Evolutionary conservation across 1,140 invertebrate genomes (phyloP).

Genomic region (Venturia canescens): DNA sequence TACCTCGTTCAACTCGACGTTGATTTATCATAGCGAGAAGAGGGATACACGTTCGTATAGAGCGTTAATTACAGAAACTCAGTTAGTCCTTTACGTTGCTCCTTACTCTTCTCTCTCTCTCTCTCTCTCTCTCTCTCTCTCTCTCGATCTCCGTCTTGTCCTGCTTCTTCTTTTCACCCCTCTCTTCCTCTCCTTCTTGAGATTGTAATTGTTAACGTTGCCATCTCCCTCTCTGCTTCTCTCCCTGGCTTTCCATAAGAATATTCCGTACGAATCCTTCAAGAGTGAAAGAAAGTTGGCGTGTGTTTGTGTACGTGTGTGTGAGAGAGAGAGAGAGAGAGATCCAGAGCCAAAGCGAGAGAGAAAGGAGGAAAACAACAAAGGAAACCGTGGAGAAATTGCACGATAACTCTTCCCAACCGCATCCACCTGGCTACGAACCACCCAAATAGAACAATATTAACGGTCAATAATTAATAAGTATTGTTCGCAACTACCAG

Average conservation of each 20-base stretch:
- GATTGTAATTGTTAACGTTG: slow-evolving; percentile 45
- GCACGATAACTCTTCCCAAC: slow-evolving; percentile 43
- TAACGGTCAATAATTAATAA: slow-evolving; percentile 45
- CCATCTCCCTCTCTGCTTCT: slow-evolving; percentile 2
- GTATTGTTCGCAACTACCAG: slow-evolving; percentile 20
- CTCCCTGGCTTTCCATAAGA: not conserved
- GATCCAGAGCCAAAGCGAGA: not conserved
- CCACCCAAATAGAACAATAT: slow-evolving; percentile 34
- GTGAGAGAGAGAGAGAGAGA: slow-evolving; percentile 4
- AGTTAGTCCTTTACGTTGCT: slow-evolving; percentile 39
- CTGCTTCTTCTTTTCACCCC: no score
- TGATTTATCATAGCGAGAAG: slow-evolving; percentile 53
- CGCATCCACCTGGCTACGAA: not conserved
- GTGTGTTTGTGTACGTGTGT: no score
- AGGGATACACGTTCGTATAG: slow-evolving; percentile 47
- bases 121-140: slow-evolving; percentile 14
- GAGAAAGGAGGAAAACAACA: not conserved
- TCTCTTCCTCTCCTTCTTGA: not conserved
- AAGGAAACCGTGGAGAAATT: slow-evolving; percentile 35
- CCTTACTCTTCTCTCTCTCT: not conserved
- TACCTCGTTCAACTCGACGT: slow-evolving; percentile 31
- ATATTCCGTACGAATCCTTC: slow-evolving; percentile 4
- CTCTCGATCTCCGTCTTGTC: no score
- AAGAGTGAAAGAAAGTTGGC: no score
- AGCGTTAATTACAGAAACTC: slow-evolving; percentile 47